Base-by-base conservation (phyloP, 92 coral and sea anemone genomes). In the Meandrina meandrites region DNA sequence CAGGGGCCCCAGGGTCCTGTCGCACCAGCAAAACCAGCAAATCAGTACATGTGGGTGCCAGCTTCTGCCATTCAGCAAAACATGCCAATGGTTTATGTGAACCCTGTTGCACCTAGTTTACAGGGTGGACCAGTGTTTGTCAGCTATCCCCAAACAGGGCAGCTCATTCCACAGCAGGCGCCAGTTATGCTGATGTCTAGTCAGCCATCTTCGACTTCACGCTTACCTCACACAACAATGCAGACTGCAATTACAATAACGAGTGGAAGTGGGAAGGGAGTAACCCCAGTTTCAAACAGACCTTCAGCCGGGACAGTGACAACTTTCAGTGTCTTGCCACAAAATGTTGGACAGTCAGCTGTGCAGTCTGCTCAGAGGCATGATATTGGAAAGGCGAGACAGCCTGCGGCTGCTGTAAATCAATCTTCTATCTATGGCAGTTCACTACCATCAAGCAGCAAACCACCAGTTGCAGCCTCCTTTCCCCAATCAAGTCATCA, bases 251-350 rank as follows among this genome's bases (percentile, higher is more conserved):
- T 51, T 62, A 64, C 76, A 15, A 32, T 35, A 22, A 28, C 67
- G 0, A 42, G 34, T 30, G 68, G 51, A 30, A 48, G 47, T 17
- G 24, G 35, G 18, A 76, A 48, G 35, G 76, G 75, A 64, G 76
- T 50, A 40, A 36, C 72, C 16, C 42, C 80, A 28, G 74, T 76
- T 42, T 64, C 79, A 19, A 57, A 37, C 67, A 45, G 30, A 64
- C 19, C 81, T 22, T 78, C 88, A 4, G 80, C 79, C 70, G 84
- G 48, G 70, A 86, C 89, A 18, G 85, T 86, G 21, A 79, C 89
- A 21, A 86, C 85, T 11, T 86, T 86, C 50, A 86, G 71, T 79
- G 85, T 80, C 57, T 27, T 86, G 78, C 89, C 89, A 5, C 89
- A 86, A 42, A 70, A 79, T 21, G 79, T 86, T 47, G 89, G 89